Conservation (phyloP, 1,140 invertebrate genomes). For the Scylla paramamosain region DNA sequence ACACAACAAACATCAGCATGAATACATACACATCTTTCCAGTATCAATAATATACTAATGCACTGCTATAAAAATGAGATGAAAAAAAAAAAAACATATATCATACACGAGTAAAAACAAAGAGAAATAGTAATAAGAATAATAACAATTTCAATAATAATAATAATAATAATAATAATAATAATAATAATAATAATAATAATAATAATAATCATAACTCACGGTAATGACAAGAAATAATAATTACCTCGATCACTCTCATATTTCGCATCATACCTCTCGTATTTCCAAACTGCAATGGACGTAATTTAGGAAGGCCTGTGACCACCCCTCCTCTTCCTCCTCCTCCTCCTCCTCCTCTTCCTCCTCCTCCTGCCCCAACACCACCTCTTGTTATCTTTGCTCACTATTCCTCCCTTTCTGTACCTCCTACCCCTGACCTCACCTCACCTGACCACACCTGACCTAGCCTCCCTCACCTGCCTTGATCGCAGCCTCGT, state of each 20-base stretch:
- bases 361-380: background rate
- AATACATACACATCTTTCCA: no score
- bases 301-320: background rate
- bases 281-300: no score
- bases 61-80: no score
- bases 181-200: conserved; percentile 6
- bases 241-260: background rate
- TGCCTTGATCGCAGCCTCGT: background rate
- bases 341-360: background rate
- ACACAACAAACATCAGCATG: no score
- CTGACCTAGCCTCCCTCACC: background rate
- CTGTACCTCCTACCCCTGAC: background rate
- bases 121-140: conserved; percentile 10
- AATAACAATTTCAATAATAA: background rate
- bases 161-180: background rate
- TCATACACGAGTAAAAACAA: background rate
- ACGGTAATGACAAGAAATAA: no score
- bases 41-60: no score
- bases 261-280: background rate
- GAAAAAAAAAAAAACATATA: no score
- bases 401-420: background rate
- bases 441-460: background rate
- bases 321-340: background rate
- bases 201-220: background rate
- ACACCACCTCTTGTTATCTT: background rate